Base-by-base conservation (phyloP, 2,888 invertebrate species). In the Drosophila fulvimacula region DNA sequence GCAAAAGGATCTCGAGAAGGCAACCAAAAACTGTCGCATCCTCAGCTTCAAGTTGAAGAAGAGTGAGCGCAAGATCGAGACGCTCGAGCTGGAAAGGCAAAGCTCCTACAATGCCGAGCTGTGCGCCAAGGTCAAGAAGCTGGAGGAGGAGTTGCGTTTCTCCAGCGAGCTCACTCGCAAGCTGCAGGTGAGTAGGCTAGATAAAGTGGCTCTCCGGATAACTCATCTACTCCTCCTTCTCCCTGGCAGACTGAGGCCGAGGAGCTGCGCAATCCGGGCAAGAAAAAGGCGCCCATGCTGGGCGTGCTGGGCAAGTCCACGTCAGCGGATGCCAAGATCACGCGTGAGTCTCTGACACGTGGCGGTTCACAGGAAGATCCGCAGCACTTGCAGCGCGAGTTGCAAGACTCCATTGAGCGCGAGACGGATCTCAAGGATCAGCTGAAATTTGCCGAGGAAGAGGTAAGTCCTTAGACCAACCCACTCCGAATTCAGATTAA, bases 11-110 rank as follows among this genome's bases (percentile, higher is more conserved):
- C 94, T 99, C 79, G 99, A 99, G 90, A 97, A 98, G 90, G 97
- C 98, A 4, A 98, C 98, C 53, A 99, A 99, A 92, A 99, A 99
- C 93, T 99, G 99, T 93, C 95, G 99, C 83, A 98, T 99, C 82
- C 94, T 99, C 76, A 99, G 99, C 80, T 99, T 99, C 93, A 99
- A 99, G 93, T 93, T 99, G 79, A 95, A 99, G 90, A 99, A 99
- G 94, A 95, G 97, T 56, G 99, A 99, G 92, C 95, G 99, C 69
- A 96, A 95, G 92, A 94, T 96, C 57, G 97, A 97, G 61, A 96
- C 97, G 87, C 93, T 98, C 24, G 98, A 98, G 91, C 94, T 95
- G 52, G 98, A 99, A 84, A 97, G 97, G 89, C 94, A 94, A 51
- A 95, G 94, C 6, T 93, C 94, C 80, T 93, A 94, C 30, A 95